phyloP scores from a whole-genome alignment of 2,888 invertebrate genomes.

The Anorthoa munda region DNA sequence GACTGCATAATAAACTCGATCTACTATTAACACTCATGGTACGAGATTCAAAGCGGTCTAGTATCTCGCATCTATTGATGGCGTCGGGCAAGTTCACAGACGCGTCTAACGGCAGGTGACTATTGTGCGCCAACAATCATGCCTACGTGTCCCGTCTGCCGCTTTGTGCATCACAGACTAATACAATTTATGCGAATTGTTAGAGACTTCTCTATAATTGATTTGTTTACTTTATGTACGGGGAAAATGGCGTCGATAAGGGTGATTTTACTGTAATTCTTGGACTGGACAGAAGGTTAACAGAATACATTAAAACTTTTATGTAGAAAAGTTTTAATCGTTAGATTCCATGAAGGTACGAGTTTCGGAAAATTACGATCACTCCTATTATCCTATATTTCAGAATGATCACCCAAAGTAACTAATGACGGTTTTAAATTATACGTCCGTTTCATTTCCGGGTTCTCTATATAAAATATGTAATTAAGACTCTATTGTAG shows the following conservation, averaged over 20 bases:
- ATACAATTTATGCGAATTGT: constrained; percentile 62
- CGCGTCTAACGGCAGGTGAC: constrained; percentile 62
- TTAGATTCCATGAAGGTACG: constrained; percentile 5
- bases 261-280: constrained; percentile 2
- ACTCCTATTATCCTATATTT: constrained; percentile 14
- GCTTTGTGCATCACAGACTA: constrained; percentile 60
- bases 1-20: constrained; percentile 38
- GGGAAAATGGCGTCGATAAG: constrained; percentile 12
- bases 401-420: constrained; percentile 19
- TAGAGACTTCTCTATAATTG: constrained; percentile 49
- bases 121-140: constrained; percentile 64
- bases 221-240: constrained; percentile 46
- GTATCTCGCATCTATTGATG: constrained; percentile 54
- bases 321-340: constrained; percentile 20
- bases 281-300: background rate
- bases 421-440: constrained; percentile 35
- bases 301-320: constrained; percentile 22
- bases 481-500: constrained; percentile 6
- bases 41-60: constrained; percentile 30
- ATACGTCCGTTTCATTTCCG: constrained; percentile 9
- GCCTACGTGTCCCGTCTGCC: constrained; percentile 58
- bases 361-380: constrained; percentile 27
- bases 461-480: constrained; percentile 18
- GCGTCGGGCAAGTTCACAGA: constrained; percentile 69
- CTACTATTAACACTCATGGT: constrained; percentile 32